phyloP scores from a whole-genome alignment of 2,797 vertebrate genomes.

The Peromyscus nudipes region DNA sequence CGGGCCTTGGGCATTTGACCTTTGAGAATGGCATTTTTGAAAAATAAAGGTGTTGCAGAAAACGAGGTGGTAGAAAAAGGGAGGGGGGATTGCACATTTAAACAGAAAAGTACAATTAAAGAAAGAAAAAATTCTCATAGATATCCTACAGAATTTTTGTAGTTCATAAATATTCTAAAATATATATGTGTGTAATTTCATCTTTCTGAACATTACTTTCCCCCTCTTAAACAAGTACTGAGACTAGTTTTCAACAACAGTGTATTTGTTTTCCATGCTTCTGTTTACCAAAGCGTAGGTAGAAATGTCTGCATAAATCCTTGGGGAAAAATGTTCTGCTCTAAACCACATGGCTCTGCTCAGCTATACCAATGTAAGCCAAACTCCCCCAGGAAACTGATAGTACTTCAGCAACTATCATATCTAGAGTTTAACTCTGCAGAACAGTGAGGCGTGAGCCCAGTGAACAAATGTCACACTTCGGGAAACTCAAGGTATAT shows the following conservation, averaged over 20 bases:
- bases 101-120: conserved; percentile 42
- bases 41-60: conserved; percentile 56
- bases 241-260: conserved; percentile 49
- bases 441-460: background rate
- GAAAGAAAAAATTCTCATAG: conserved; percentile 20
- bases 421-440: conserved; percentile 39
- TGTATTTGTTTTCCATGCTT: conserved; percentile 51
- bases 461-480: background rate
- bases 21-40: conserved; percentile 53
- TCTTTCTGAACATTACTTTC: conserved; percentile 14
- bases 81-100: background rate
- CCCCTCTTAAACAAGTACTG: conserved; percentile 3
- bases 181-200: background rate
- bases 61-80: background rate
- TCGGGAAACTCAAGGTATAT: background rate
- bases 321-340: conserved; percentile 65
- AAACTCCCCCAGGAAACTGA: background rate
- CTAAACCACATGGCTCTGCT: conserved; percentile 60
- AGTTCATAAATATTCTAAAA: conserved; percentile 9
- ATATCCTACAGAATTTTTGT: background rate
- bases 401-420: background rate
- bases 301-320: conserved; percentile 56
- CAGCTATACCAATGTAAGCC: conserved; percentile 7
- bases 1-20: conserved; percentile 42
- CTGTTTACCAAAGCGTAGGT: conserved; percentile 55